Conservation (phyloP, 2,888 invertebrate species). For the Cabera pusaria region DNA sequence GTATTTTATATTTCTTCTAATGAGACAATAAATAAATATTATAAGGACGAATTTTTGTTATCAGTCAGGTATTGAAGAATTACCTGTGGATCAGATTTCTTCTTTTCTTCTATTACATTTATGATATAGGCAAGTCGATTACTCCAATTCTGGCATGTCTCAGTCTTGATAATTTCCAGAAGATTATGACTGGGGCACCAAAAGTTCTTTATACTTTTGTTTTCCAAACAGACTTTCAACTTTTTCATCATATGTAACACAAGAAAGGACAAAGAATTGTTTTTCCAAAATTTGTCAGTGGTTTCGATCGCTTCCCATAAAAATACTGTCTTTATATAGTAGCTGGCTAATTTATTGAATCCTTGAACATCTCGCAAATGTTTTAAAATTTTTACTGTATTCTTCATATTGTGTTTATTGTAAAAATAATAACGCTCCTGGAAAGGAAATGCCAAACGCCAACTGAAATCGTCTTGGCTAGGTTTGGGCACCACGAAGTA, state of each 20-base stretch:
- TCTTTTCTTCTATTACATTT: slow-evolving; percentile 44
- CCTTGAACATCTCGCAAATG: slow-evolving; percentile 56
- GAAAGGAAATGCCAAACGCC: slow-evolving; percentile 61
- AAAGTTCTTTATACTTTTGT: slow-evolving; percentile 48
- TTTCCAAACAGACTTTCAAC: slow-evolving; percentile 43
- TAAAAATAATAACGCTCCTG: slow-evolving; percentile 53
- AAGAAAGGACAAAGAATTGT: slow-evolving; percentile 47
- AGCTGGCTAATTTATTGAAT: slow-evolving; percentile 58
- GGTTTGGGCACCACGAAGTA: slow-evolving; percentile 66
- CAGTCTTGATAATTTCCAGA: slow-evolving; percentile 48
- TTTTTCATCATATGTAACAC: slow-evolving; percentile 55
- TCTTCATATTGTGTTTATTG: slow-evolving; percentile 56
- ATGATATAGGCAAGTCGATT: slow-evolving; percentile 49
- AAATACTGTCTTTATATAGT: slow-evolving; percentile 62
- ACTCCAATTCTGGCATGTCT: slow-evolving; percentile 54
- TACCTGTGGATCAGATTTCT: slow-evolving; percentile 36
- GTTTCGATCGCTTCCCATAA: slow-evolving; percentile 51
- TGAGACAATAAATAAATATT: too few species aligned
- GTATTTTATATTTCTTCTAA: too few species aligned
- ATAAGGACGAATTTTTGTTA: not conserved
- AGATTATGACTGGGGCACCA: slow-evolving; percentile 59
- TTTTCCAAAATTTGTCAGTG: slow-evolving; percentile 48
- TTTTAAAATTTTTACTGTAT: slow-evolving; percentile 53
- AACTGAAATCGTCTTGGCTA: slow-evolving; percentile 49
- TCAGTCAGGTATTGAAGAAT: slow-evolving; percentile 38